phyloP scores from a whole-genome alignment of 2,113 vertebrate species.

The Psettodes erumei region DNA sequence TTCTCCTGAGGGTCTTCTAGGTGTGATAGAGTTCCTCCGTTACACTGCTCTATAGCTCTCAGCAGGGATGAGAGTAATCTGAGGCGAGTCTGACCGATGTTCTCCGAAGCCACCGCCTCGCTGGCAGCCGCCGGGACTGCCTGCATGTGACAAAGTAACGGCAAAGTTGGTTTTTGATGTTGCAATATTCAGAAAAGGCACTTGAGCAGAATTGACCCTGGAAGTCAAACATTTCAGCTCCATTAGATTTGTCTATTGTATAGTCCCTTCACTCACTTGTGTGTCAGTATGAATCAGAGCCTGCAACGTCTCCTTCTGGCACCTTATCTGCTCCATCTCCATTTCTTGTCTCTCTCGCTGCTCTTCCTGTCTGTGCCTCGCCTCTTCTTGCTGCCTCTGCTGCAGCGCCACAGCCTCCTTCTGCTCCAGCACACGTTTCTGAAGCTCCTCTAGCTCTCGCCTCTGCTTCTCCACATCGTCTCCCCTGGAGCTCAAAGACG shows the following conservation, averaged over 20 bases:
- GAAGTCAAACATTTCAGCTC: background rate
- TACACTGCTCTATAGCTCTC: slow-evolving; percentile 67
- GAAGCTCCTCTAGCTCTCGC: slow-evolving; percentile 60
- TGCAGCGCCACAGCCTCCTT: background rate
- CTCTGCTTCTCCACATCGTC: slow-evolving; percentile 60
- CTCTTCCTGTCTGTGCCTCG: slow-evolving; percentile 58
- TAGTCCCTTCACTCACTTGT: slow-evolving; percentile 76
- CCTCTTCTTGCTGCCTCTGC: slow-evolving; percentile 51
- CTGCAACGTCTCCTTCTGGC: slow-evolving; percentile 61
- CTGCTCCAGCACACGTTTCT: slow-evolving; percentile 19
- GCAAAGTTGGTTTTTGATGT: background rate
- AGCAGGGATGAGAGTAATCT: slow-evolving; percentile 72
- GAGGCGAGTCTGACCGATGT: slow-evolving; percentile 51
- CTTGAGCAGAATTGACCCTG: background rate
- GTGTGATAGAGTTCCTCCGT: slow-evolving; percentile 48
- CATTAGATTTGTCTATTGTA: background rate
- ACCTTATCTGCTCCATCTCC: slow-evolving; percentile 59
- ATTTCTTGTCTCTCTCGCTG: slow-evolving; percentile 8
- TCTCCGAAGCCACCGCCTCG: slow-evolving; percentile 41
- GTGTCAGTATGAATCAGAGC: slow-evolving; percentile 71
- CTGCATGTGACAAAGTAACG: slow-evolving; percentile 15
- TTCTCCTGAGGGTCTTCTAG: slow-evolving; percentile 14
- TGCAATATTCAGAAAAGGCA: background rate
- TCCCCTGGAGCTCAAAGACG: background rate
- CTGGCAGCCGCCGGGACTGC: background rate